Conservation (phyloP, 2,888 invertebrate species). For the Diogma glabrata region DNA sequence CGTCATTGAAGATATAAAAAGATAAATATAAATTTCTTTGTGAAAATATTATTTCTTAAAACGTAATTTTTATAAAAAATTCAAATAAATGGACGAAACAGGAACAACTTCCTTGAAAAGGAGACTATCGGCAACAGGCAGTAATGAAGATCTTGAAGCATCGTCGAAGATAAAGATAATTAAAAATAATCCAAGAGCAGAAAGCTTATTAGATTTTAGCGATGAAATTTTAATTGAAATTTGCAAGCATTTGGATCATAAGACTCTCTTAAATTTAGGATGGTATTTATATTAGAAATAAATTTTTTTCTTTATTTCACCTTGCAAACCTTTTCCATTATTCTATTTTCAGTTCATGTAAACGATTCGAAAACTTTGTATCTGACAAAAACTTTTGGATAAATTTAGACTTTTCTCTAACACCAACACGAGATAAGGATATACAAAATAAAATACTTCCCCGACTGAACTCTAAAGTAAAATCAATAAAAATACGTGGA, state of each 20-base stretch:
- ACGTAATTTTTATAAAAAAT: too few relatives aligned
- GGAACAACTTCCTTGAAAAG: too few relatives aligned
- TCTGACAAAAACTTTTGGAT: slow-evolving; percentile 33
- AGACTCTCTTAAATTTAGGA: slow-evolving; percentile 28
- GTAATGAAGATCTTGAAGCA: too few relatives aligned
- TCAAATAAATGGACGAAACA: too few relatives aligned
- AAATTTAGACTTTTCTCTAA: slow-evolving; percentile 28
- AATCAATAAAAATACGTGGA: slow-evolving; percentile 30
- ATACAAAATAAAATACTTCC: slow-evolving; percentile 26
- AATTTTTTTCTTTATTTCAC: neutral
- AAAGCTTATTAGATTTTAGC: slow-evolving; percentile 23
- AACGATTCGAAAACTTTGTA: slow-evolving; percentile 28
- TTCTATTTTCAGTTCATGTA: slow-evolving; percentile 27
- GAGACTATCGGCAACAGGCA: too few relatives aligned
- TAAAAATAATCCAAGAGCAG: too few relatives aligned
- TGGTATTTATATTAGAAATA: slow-evolving; percentile 26
- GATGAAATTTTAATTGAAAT: slow-evolving; percentile 34
- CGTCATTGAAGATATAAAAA: too few relatives aligned
- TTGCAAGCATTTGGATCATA: slow-evolving; percentile 31
- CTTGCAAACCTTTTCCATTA: neutral
- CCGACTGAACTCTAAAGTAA: slow-evolving; percentile 28
- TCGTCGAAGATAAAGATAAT: too few relatives aligned
- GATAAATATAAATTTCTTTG: too few relatives aligned
- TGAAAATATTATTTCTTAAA: too few relatives aligned
- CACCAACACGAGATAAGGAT: slow-evolving; percentile 25